These are phyloP conservation scores for Myzus persicae DNA, from an alignment of 1,140 invertebrate genomes.

Conservation along the genomic window DNA sequence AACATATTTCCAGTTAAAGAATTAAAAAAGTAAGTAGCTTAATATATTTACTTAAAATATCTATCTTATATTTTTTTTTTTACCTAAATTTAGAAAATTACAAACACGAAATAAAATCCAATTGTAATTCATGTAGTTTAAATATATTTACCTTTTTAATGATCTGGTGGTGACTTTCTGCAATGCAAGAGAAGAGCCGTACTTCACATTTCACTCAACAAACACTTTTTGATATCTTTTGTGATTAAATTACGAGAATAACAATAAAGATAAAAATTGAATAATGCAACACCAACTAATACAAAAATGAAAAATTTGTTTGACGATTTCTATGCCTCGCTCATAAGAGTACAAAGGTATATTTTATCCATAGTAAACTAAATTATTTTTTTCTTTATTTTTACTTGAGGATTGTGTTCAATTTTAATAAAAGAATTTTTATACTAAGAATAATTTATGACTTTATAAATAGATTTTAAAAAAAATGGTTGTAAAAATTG, in stretches of 20 bases:
- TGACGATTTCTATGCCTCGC: not conserved
- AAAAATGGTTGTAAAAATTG: not conserved
- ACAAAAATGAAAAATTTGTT: not conserved
- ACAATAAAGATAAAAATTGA: not conserved
- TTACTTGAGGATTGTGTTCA: not conserved
- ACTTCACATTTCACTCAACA: not conserved
- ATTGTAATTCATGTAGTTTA: not conserved
- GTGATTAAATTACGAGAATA: not conserved
- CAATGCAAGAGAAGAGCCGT: not conserved
- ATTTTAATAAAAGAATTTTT: not conserved
- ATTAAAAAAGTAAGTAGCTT: too few relatives aligned
- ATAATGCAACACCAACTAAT: not conserved
- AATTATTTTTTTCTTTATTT: not conserved
- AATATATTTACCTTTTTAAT: not conserved
- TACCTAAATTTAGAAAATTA: not conserved
- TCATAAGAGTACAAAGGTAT: not conserved
- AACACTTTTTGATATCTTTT: not conserved
- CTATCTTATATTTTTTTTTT: not conserved
- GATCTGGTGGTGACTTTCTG: not conserved
- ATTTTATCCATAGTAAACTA: not conserved
- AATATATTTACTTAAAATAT: not conserved
- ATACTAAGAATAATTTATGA: not conserved
- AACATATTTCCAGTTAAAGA: too few relatives aligned
- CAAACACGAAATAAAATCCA: not conserved
- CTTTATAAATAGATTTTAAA: not conserved